phyloP scores from a whole-genome alignment of 2,797 vertebrate genomes.

The Lophius americanus region DNA sequence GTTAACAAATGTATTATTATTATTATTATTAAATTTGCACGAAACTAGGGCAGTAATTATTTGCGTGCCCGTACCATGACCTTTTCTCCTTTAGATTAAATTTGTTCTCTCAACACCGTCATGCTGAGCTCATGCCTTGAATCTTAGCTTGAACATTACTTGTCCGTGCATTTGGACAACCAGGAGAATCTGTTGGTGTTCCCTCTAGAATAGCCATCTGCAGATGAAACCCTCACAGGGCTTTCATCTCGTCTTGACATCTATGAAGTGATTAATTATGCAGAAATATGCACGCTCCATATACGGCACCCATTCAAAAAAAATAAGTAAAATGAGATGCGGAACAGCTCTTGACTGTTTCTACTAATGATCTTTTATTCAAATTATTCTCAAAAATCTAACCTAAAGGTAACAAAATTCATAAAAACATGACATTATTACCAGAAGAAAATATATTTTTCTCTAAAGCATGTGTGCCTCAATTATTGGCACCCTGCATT shows the following conservation, averaged over 20 bases:
- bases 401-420: too few relatives aligned
- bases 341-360: too few relatives aligned
- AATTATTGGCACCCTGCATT: too few relatives aligned
- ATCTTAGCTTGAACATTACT: slow-evolving; percentile 60
- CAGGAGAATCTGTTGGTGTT: slow-evolving; percentile 41
- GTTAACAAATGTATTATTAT: too few relatives aligned
- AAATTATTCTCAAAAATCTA: too few relatives aligned
- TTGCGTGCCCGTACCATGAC: slow-evolving; percentile 30
- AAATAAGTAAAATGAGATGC: neutral
- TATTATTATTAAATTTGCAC: too few relatives aligned
- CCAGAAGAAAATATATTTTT: too few relatives aligned
- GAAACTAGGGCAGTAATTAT: slow-evolving; percentile 43
- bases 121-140: slow-evolving; percentile 38
- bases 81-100: slow-evolving; percentile 26
- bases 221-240: slow-evolving; percentile 55
- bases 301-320: neutral
- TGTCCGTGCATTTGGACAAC: neutral
- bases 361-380: too few relatives aligned
- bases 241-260: slow-evolving; percentile 66
- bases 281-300: slow-evolving; percentile 5
- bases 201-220: slow-evolving; percentile 46
- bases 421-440: too few relatives aligned
- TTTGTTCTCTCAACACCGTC: slow-evolving; percentile 33
- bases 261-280: slow-evolving; percentile 30
- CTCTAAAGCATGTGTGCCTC: too few relatives aligned